These are phyloP conservation scores for Brenthis daphne DNA, from an alignment of 2,888 invertebrate species.

Conservation along the genomic window DNA sequence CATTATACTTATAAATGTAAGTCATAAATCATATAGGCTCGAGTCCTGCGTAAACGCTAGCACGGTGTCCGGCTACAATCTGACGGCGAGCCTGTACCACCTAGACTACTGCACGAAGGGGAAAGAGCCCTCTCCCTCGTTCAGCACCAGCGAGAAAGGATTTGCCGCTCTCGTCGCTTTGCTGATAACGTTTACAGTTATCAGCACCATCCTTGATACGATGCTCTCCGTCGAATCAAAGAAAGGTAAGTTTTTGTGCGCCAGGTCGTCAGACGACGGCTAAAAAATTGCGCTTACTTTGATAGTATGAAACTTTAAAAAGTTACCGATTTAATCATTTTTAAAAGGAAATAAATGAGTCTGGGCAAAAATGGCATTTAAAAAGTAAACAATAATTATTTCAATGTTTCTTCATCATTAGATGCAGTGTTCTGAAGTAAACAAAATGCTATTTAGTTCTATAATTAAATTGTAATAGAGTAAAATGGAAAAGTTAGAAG, in stretches of 20 bases:
- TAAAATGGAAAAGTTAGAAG: no score
- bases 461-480: no score
- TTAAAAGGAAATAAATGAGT: no score
- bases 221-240: conserved; percentile 58
- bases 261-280: no score
- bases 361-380: no score
- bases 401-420: no score
- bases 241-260: conserved; percentile 54
- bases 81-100: conserved; percentile 59
- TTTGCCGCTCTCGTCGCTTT: conserved; percentile 50
- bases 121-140: conserved; percentile 39
- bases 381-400: no score
- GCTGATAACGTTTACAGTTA: conserved; percentile 40
- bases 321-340: neutral
- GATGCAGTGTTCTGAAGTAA: no score
- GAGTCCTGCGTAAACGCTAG: conserved; percentile 65
- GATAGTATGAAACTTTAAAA: no score
- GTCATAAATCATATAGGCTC: conserved; percentile 56
- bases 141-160: conserved; percentile 51
- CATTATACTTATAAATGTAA: neutral
- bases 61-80: conserved; percentile 55
- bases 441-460: no score
- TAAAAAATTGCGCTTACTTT: no score
- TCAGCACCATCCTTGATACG: conserved; percentile 63
- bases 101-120: conserved; percentile 64